Conservation (phyloP, 2,888 invertebrate genomes). For the Ellobium chinense region DNA sequence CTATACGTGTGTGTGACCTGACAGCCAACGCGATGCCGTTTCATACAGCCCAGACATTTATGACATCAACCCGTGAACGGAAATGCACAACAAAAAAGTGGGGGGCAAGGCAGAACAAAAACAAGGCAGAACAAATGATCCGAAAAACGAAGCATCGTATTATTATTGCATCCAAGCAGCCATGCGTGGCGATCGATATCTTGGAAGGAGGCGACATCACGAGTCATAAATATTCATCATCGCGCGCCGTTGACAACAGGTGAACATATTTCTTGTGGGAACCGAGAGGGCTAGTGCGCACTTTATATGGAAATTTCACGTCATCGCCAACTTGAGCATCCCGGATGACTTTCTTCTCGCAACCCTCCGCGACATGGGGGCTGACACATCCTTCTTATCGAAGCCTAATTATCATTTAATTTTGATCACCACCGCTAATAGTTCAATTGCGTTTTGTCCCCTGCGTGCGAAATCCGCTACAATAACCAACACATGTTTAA, state of each 20-base stretch:
- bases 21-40: too few relatives aligned
- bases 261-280: slow-evolving; percentile 29
- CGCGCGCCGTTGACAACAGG: slow-evolving; percentile 3
- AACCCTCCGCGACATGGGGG: background rate
- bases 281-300: background rate
- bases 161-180: background rate
- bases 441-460: background rate
- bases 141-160: background rate
- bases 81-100: too few relatives aligned
- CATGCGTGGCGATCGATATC: background rate
- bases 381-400: background rate
- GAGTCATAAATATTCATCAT: slow-evolving; percentile 28
- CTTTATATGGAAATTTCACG: background rate
- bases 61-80: too few relatives aligned
- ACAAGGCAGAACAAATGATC: too few relatives aligned
- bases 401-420: slow-evolving; percentile 26
- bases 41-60: too few relatives aligned
- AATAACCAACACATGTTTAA: slow-evolving; percentile 36
- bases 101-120: too few relatives aligned
- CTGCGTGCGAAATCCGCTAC: slow-evolving; percentile 35
- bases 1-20: too few relatives aligned
- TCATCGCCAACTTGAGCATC: background rate
- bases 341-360: background rate
- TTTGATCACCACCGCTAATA: background rate
- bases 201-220: background rate